These are phyloP conservation scores for Hirundo rustica DNA, from an alignment of 2,797 vertebrate species.

Conservation along the genomic window DNA sequence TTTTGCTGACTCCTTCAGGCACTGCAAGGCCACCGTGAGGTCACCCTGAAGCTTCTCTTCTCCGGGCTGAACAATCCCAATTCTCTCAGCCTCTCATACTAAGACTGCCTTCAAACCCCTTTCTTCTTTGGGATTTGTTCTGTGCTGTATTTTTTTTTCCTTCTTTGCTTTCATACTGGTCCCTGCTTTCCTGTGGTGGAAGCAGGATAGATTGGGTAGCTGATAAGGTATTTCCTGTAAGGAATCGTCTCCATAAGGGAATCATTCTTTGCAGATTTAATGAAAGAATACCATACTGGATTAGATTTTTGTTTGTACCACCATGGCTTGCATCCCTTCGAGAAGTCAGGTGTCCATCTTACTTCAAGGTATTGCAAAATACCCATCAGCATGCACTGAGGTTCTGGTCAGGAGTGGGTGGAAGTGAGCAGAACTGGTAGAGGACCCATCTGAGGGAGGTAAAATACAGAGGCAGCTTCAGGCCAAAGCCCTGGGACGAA, in stretches of 20 bases:
- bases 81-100: background rate
- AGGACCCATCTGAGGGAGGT: background rate
- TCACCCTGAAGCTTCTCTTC: background rate
- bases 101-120: background rate
- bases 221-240: background rate
- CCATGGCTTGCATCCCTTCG: background rate
- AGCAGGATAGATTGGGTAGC: background rate
- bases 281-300: background rate
- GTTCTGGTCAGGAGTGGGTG: background rate
- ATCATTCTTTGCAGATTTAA: background rate
- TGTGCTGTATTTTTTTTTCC: background rate
- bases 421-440: background rate
- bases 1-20: background rate
- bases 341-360: background rate
- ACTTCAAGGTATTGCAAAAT: background rate
- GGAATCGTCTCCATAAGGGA: background rate
- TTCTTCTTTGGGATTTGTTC: background rate
- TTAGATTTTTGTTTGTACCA: background rate
- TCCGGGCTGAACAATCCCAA: background rate
- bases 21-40: fast-evolving
- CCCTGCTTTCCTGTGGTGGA: background rate
- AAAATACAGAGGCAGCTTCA: background rate
- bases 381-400: background rate
- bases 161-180: background rate
- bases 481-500: background rate